phyloP scores from a whole-genome alignment of 1,140 invertebrate species.

The Samia ricini region DNA sequence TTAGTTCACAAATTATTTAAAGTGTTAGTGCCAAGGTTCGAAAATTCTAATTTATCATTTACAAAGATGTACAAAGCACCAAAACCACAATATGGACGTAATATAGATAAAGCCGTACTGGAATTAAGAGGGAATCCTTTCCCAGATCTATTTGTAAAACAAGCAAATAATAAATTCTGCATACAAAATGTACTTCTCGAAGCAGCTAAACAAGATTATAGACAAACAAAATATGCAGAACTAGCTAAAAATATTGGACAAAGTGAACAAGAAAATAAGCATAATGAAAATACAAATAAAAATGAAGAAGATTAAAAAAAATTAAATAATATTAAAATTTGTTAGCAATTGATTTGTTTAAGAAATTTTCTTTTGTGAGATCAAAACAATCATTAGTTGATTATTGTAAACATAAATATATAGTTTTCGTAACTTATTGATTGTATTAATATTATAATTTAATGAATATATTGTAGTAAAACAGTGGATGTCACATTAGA shows the following conservation, averaged over 20 bases:
- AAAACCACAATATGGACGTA: slow-evolving; percentile 77
- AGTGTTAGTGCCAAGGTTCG: slow-evolving; percentile 90
- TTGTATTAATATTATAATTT: no score
- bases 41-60: slow-evolving; percentile 83
- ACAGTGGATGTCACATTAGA: no score
- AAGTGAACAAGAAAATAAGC: slow-evolving; percentile 18
- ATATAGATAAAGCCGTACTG: slow-evolving; percentile 80
- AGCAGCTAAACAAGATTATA: slow-evolving; percentile 85
- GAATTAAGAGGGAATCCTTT: slow-evolving; percentile 89
- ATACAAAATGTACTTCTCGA: slow-evolving; percentile 85
- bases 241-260: slow-evolving; percentile 66
- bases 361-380: no score
- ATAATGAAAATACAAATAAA: slow-evolving; percentile 4
- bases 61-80: slow-evolving; percentile 87
- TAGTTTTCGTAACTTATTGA: no score
- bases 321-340: no score
- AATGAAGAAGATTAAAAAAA: not conserved
- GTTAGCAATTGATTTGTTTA: no score
- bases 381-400: no score
- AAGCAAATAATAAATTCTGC: slow-evolving; percentile 79
- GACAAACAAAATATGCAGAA: slow-evolving; percentile 70
- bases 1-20: slow-evolving; percentile 95
- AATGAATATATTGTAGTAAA: no score
- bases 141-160: slow-evolving; percentile 79
- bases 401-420: no score